Percentiles rank a stretch among this genome's conserved stretches.
These are phyloP conservation scores for Corythornis cristatus DNA, from an alignment of 2,113 vertebrate species.

Conservation along the genomic window DNA sequence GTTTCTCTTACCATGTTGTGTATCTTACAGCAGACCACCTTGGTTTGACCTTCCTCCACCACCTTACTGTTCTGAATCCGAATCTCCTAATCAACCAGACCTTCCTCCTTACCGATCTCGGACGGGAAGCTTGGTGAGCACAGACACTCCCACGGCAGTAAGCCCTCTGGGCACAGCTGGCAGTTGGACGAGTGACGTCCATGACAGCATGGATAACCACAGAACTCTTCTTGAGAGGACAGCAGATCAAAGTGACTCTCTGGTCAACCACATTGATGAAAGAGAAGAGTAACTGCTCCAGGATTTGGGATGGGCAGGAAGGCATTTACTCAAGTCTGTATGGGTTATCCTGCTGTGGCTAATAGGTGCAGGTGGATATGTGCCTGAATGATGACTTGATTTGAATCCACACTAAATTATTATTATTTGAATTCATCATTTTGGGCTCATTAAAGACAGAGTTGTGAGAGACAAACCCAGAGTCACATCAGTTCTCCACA, in stretches of 20 bases:
- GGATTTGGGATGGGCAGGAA: not conserved
- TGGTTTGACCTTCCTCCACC: slow-evolving; percentile 98
- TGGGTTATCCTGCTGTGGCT: slow-evolving; percentile 55
- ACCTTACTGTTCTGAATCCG: slow-evolving; percentile 86
- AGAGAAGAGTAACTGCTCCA: slow-evolving; percentile 35
- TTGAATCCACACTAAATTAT: not conserved
- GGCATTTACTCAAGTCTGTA: not conserved
- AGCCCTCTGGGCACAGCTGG: not conserved
- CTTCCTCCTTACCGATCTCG: slow-evolving; percentile 87
- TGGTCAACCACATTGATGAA: slow-evolving; percentile 9
- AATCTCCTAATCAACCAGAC: slow-evolving; percentile 77
- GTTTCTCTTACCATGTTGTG: not conserved
- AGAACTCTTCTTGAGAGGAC: slow-evolving; percentile 40
- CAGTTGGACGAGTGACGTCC: not conserved
- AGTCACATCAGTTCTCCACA: not conserved
- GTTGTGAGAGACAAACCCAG: not conserved
- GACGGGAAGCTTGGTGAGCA: slow-evolving; percentile 65
- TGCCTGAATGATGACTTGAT: not conserved
- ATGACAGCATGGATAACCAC: slow-evolving; percentile 7
- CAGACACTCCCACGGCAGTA: slow-evolving; percentile 39
- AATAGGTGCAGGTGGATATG: not conserved
- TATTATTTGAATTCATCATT: not conserved
- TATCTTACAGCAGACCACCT: slow-evolving; percentile 83
- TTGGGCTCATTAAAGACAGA: not conserved
- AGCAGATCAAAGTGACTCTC: slow-evolving; percentile 39